Conservation (phyloP, 2,113 vertebrate species). For the Onychorhynchus coronatus region DNA sequence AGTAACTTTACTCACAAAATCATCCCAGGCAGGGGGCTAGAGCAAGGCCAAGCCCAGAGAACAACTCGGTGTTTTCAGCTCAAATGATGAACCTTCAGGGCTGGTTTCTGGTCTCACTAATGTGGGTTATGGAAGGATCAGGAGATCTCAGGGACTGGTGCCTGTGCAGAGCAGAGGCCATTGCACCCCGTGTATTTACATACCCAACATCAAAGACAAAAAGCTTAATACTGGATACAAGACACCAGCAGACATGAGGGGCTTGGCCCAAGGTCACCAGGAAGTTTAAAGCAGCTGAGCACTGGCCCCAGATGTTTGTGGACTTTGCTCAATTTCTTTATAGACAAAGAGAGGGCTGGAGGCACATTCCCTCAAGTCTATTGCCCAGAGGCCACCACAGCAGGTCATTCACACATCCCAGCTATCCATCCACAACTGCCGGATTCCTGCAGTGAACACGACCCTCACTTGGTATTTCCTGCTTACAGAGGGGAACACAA, state of each 20-base stretch:
- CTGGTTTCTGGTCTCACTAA: not conserved
- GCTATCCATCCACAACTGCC: not conserved
- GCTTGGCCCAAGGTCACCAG: not conserved
- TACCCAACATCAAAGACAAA: not conserved
- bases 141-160: not conserved
- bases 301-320: not conserved
- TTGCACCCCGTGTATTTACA: fast-evolving
- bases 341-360: not conserved
- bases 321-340: not conserved
- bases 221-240: not conserved
- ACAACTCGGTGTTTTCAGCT: not conserved
- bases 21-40: not conserved
- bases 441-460: not conserved
- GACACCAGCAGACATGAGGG: fast-evolving
- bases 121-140: not conserved
- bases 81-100: not conserved
- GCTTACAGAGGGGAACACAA: not conserved
- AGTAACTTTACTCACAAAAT: not conserved
- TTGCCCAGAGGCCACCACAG: not conserved
- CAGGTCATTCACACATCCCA: not conserved
- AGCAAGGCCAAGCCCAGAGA: not conserved
- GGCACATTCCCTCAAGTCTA: not conserved
- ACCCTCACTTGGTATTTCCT: slow-evolving; percentile 22
- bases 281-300: not conserved
- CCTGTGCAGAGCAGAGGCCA: not conserved